Base-by-base conservation (phyloP, 2,113 vertebrate species). In the Lucifuga dentata region DNA sequence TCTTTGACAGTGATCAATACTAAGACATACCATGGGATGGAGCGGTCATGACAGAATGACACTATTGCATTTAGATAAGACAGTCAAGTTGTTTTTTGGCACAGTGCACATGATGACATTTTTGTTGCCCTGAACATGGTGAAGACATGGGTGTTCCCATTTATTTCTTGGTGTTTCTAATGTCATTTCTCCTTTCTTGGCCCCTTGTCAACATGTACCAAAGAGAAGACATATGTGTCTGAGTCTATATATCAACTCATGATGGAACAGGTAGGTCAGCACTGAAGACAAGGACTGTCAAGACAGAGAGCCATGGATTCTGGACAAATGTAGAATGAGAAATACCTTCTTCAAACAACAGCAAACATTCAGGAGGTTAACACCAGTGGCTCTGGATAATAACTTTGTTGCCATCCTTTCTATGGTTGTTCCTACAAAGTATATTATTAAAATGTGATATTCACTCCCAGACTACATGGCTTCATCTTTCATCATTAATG, bases 61-160 rank as follows among this genome's bases (percentile, higher is more conserved):
- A 88, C 78, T 89, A 86, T 86, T 89, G 86, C 88, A 84, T 87
- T 83, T 80, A 26, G 79, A 77, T 66, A 70, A 75, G 78, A 83
- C 81, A 87, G 77, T 81, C 41, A 53, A 80, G 73, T 83, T 53
- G 8, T 21, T 73, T 88, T 77, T 91, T 90, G 87, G 87, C 87
- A 89, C 87, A 77, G 60, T 76, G 79, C 68, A 79, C 78, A 13
- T 33, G 79, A 84, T 85, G 85, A 68, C 65, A 65, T 74, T 2
- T 8, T 70, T 73, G 78, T 78, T 56, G 67, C 69, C 85, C 74
- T 85, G 82, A 82, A 71, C 16, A 53, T 51, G 53, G 58, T 33
- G 21, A 46, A 71, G 57, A 38, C 61, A 63, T 59, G 35, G 49
- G 59, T 17, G 35, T 59, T 32, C 26, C 33, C 44, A 6, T 76